A percentile compares a stretch with the other conserved stretches of the same genome.
phyloP scores from a whole-genome alignment of 2,888 invertebrate genomes.

The Frankliniella fusca region DNA sequence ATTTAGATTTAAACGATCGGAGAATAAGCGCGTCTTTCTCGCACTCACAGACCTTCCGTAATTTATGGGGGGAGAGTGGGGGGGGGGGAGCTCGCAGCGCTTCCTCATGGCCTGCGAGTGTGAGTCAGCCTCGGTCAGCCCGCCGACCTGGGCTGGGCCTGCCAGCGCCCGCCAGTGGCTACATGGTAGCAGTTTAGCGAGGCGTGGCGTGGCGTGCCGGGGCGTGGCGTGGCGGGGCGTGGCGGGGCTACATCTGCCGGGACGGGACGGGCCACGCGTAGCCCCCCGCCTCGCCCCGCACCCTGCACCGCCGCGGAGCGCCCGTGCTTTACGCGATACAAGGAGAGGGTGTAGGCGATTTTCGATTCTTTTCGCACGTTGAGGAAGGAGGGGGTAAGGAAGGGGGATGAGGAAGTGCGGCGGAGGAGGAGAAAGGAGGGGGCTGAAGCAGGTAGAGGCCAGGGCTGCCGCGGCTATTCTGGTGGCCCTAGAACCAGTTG shows the following conservation, averaged over 20 bases:
- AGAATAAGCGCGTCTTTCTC: no score
- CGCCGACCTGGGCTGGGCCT: no score
- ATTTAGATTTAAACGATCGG: no score
- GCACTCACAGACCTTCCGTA: no score
- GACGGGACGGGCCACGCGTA: neutral
- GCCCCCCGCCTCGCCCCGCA: no score
- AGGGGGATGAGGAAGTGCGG: neutral
- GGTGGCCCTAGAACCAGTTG: slow-evolving; percentile 4
- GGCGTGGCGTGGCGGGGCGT: neutral
- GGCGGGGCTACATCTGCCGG: neutral
- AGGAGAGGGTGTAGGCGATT: neutral
- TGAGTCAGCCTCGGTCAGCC: no score
- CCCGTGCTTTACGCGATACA: neutral
- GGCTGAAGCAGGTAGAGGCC: neutral
- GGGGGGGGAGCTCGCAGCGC: no score
- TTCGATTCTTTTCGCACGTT: neutral
- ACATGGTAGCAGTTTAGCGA: no score
- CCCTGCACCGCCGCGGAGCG: no score
- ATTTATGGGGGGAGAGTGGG: no score
- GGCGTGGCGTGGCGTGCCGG: neutral
- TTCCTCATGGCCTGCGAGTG: no score
- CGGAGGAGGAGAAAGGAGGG: neutral
- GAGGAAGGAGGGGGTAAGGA: neutral
- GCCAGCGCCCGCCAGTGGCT: no score
- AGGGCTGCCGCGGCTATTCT: neutral